Percentiles rank a stretch among this genome's conserved stretches.
phyloP scores from a whole-genome alignment of 2,113 vertebrate species.

The Camelus bactrianus region DNA sequence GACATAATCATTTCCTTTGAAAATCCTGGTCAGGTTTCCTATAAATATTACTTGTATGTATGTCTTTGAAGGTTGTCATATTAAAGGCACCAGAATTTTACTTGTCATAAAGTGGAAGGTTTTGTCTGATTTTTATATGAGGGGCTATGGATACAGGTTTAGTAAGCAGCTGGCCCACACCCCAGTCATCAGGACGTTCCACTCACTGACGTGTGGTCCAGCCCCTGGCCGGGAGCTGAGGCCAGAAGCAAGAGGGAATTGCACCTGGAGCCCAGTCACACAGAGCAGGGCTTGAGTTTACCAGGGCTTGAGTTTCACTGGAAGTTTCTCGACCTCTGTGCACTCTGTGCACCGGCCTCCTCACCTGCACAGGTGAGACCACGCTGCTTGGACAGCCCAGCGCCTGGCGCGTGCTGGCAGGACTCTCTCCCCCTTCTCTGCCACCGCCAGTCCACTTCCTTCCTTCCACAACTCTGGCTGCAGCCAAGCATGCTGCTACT shows the following conservation, averaged over 20 bases:
- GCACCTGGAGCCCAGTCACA: not conserved
- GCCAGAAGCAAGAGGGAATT: not conserved
- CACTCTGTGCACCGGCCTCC: not conserved
- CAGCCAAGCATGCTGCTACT: not conserved
- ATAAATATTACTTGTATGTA: not conserved
- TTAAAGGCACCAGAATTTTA: not conserved
- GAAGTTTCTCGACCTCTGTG: not conserved
- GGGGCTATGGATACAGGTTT: not conserved
- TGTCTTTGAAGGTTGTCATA: not conserved
- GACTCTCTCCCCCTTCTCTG: not conserved
- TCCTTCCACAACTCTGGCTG: not conserved
- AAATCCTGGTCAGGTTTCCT: slow-evolving; percentile 15
- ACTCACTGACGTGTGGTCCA: not conserved
- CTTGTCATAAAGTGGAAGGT: not conserved
- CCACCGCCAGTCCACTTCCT: not conserved
- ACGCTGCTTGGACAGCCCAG: not conserved
- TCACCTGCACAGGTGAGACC: not conserved
- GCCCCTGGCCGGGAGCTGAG: not conserved
- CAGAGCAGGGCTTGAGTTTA: not conserved
- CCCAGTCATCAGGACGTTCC: not conserved
- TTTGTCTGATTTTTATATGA: not conserved
- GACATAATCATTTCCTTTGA: not conserved
- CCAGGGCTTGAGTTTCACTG: not conserved
- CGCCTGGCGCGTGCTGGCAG: not conserved
- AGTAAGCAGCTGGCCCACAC: not conserved